Evolutionary conservation across 2,113 vertebrate genomes (phyloP).

Genomic region (Lophius piscatorius): DNA sequence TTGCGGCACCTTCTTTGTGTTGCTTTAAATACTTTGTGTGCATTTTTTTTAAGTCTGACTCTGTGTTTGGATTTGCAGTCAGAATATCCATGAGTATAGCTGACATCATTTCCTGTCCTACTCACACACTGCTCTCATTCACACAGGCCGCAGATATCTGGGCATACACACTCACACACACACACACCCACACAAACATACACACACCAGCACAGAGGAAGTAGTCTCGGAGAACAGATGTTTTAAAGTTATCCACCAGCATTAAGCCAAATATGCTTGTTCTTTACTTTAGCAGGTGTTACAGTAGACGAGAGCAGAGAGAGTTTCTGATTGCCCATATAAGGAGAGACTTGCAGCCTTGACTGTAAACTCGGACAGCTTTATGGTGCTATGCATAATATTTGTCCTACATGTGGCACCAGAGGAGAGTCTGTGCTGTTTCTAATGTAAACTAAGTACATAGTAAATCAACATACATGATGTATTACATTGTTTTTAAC

Average conservation of each 20-base stretch:
- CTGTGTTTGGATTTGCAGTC: not conserved
- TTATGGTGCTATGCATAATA: conserved; percentile 13
- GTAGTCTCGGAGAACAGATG: not conserved
- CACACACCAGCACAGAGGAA: conserved; percentile 37
- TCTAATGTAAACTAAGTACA: conserved; percentile 7
- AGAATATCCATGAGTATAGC: conserved; percentile 43
- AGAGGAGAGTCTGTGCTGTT: not conserved
- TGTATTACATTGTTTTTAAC: not conserved
- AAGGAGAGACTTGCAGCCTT: conserved; percentile 27
- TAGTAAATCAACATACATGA: not conserved
- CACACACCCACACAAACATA: conserved; percentile 28
- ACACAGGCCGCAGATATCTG: conserved; percentile 65
- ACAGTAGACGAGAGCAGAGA: too few species aligned
- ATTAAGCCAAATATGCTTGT: not conserved
- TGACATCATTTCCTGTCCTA: conserved; percentile 71
- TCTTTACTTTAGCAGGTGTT: too few species aligned
- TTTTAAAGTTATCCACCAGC: not conserved
- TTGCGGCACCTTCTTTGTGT: too few species aligned
- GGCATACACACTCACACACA: conserved; percentile 34
- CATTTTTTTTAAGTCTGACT: conserved; percentile 10
- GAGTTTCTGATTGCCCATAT: conserved; percentile 41
- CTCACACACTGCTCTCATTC: conserved; percentile 66
- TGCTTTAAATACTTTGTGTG: conserved; percentile 5
- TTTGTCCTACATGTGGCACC: conserved; percentile 11
- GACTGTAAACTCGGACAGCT: conserved; percentile 24